Conservation (phyloP, 2,888 invertebrate genomes). For the Lymantria monacha region DNA sequence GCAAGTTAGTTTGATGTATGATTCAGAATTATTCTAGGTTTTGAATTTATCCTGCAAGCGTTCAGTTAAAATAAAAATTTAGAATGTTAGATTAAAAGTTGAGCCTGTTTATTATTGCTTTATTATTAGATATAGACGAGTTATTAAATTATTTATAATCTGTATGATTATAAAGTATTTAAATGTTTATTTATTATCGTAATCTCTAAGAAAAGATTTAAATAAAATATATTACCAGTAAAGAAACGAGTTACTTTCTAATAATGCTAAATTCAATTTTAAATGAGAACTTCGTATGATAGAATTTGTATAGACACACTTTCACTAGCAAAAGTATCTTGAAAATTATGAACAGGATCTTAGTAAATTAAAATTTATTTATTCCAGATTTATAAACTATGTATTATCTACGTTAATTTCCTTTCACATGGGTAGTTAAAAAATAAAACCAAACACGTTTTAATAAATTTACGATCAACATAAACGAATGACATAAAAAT, state of each 20-base stretch:
- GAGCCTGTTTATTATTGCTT: not conserved
- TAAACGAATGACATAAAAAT: not conserved
- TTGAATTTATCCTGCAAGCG: slow-evolving; percentile 10
- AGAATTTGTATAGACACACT: not conserved
- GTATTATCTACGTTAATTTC: not conserved
- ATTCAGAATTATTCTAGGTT: slow-evolving; percentile 21
- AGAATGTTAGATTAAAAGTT: not conserved
- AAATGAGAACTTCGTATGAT: not conserved
- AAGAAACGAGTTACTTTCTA: not conserved
- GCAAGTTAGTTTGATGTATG: slow-evolving; percentile 19
- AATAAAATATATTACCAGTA: not conserved
- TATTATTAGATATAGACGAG: not conserved
- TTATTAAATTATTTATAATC: not conserved
- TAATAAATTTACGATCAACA: not conserved
- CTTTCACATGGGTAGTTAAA: not conserved
- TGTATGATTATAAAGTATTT: not conserved
- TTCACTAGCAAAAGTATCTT: not conserved
- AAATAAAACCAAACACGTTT: not conserved
- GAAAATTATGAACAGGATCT: not conserved
- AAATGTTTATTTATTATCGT: too few species aligned
- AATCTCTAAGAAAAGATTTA: too few species aligned
- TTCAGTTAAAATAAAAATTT: not conserved
- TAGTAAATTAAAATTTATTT: not conserved
- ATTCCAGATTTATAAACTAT: not conserved
- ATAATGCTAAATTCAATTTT: not conserved